These are phyloP conservation scores for Eucera pruinosa DNA, from an alignment of 2,888 invertebrate species.

Conservation along the genomic window DNA sequence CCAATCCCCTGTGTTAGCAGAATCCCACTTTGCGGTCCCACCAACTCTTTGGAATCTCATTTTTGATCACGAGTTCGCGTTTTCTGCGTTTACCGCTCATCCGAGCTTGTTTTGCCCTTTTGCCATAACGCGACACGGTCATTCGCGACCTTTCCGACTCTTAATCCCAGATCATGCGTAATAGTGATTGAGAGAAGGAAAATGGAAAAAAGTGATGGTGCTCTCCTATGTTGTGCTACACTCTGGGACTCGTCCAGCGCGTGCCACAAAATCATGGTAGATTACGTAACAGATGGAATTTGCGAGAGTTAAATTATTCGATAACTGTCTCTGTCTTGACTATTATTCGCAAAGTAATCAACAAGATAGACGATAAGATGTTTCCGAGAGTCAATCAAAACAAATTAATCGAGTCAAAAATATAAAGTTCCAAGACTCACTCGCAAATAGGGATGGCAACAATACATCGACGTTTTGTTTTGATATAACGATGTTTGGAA, in stretches of 20 bases:
- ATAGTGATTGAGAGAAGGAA: neutral
- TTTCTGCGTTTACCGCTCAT: too few species aligned
- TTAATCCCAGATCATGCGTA: neutral
- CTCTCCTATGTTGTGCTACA: neutral
- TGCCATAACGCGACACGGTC: neutral
- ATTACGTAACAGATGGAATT: constrained; percentile 38
- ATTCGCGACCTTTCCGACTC: neutral
- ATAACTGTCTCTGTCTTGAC: too few species aligned
- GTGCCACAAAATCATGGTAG: neutral
- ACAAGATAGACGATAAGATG: too few species aligned
- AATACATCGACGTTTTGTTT: too few species aligned
- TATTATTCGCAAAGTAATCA: too few species aligned
- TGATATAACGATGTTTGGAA: too few species aligned
- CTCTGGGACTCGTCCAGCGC: neutral
- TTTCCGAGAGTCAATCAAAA: too few species aligned
- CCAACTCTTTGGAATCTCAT: constrained; percentile 9
- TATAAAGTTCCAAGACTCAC: too few species aligned
- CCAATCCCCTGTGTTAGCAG: constrained; percentile 2
- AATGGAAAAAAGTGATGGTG: neutral
- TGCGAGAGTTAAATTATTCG: constrained; percentile 25
- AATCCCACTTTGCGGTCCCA: constrained; percentile 4
- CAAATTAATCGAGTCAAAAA: too few species aligned
- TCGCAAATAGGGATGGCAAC: too few species aligned
- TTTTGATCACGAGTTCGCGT: constrained; percentile 14
- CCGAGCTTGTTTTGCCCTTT: neutral